Evolutionary conservation across 2,888 invertebrate species (phyloP).

Genomic region (Schizotus pectinicornis): DNA sequence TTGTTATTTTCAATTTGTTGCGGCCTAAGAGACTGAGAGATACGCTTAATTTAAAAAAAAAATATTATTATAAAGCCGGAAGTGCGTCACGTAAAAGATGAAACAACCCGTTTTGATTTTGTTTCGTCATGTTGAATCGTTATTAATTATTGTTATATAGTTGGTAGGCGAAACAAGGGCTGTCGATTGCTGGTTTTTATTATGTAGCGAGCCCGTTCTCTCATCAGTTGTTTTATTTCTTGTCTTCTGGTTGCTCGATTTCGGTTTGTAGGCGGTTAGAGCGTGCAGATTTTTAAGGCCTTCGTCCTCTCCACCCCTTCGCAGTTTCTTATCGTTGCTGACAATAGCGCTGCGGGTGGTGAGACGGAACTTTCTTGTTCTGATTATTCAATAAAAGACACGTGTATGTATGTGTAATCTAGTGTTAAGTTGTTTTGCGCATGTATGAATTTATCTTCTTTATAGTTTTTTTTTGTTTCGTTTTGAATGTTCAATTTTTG

Average conservation of each 20-base stretch:
- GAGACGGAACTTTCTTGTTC: neutral
- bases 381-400: slow-evolving; percentile 9
- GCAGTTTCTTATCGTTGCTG: slow-evolving; percentile 12
- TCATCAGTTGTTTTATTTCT: neutral
- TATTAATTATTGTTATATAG: slow-evolving; percentile 35
- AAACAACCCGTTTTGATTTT: slow-evolving; percentile 13
- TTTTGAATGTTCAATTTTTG: slow-evolving; percentile 36
- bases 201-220: slow-evolving; percentile 31
- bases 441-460: slow-evolving; percentile 35
- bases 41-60: slow-evolving; percentile 8
- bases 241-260: slow-evolving; percentile 12
- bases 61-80: slow-evolving; percentile 14
- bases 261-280: slow-evolving; percentile 4
- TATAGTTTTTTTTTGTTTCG: slow-evolving; percentile 30
- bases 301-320: slow-evolving; percentile 3
- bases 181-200: slow-evolving; percentile 32
- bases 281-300: slow-evolving; percentile 7
- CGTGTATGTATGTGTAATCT: slow-evolving; percentile 21
- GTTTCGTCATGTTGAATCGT: slow-evolving; percentile 28
- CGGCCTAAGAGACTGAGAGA: slow-evolving; percentile 25
- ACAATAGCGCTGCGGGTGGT: slow-evolving; percentile 9
- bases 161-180: slow-evolving; percentile 31
- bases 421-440: slow-evolving; percentile 39
- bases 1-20: neutral
- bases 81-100: slow-evolving; percentile 15